phyloP scores from a whole-genome alignment of 2,113 vertebrate genomes.

The Chelonoidis abingdonii region DNA sequence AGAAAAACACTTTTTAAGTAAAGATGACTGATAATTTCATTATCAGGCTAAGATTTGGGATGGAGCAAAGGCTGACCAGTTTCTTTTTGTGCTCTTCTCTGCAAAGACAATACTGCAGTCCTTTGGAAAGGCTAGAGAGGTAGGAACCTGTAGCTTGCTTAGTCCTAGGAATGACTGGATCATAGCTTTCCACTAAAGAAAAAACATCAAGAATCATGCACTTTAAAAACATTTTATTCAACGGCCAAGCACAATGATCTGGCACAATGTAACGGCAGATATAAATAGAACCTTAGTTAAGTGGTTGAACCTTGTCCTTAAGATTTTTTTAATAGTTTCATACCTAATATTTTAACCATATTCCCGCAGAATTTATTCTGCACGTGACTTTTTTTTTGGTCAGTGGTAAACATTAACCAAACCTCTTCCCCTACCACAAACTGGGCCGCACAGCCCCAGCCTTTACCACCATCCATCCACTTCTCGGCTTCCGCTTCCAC shows the following conservation, averaged over 20 bases:
- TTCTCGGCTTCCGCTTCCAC: neutral
- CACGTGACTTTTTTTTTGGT: slow-evolving; percentile 44
- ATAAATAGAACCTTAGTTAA: slow-evolving; percentile 76
- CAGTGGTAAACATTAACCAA: slow-evolving; percentile 71
- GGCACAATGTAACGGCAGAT: slow-evolving; percentile 73
- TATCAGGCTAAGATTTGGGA: slow-evolving; percentile 57
- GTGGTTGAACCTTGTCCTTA: slow-evolving; percentile 76
- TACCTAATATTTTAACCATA: slow-evolving; percentile 67
- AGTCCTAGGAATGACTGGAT: slow-evolving; percentile 65
- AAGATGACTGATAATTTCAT: slow-evolving; percentile 74
- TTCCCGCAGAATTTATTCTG: slow-evolving; percentile 56
- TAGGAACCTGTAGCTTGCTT: slow-evolving; percentile 65
- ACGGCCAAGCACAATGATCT: slow-evolving; percentile 71
- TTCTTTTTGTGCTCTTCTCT: slow-evolving; percentile 49
- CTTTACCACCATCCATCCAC: slow-evolving; percentile 13
- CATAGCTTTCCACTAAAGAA: slow-evolving; percentile 71
- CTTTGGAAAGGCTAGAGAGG: slow-evolving; percentile 65
- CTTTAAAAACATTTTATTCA: slow-evolving; percentile 75
- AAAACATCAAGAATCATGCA: slow-evolving; percentile 76
- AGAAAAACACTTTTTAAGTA: slow-evolving; percentile 38
- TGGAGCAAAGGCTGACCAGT: slow-evolving; percentile 11
- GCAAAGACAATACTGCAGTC: slow-evolving; percentile 52
- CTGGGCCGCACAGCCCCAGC: slow-evolving; percentile 60
- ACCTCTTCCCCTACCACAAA: slow-evolving; percentile 59
- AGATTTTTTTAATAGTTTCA: slow-evolving; percentile 65